Percentiles rank a stretch among this genome's conserved stretches.
phyloP scores from a whole-genome alignment of 2,888 invertebrate species.

The Drosophila neonasuta region DNA sequence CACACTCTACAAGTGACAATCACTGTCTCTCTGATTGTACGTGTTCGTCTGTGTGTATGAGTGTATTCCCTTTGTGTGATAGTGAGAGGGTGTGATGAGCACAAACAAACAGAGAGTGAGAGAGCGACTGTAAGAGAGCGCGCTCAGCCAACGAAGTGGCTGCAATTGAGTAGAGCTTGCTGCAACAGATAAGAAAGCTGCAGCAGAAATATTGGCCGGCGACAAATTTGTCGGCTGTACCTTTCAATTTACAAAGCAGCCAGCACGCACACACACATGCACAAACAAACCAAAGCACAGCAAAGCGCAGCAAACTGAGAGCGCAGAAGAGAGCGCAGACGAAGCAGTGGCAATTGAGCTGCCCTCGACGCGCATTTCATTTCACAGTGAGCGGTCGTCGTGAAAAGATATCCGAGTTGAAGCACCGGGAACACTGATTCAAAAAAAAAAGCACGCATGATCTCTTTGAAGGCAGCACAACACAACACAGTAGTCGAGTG shows the following conservation, averaged over 20 bases:
- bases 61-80: constrained; percentile 4
- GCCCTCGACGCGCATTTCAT: constrained; percentile 44
- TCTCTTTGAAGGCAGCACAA: constrained; percentile 22
- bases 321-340: neutral
- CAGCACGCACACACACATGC: neutral
- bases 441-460: constrained; percentile 31
- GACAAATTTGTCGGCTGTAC: constrained; percentile 47
- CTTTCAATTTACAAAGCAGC: neutral
- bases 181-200: neutral
- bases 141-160: constrained; percentile 27
- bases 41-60: neutral
- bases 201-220: neutral
- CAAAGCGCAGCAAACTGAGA: constrained; percentile 1
- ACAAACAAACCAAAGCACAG: constrained; percentile 38
- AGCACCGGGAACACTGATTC: neutral
- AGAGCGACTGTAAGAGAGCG: neutral
- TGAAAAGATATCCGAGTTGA: constrained; percentile 43
- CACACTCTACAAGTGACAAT: constrained; percentile 27
- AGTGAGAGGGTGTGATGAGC: constrained; percentile 6
- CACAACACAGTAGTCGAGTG: constrained; percentile 3
- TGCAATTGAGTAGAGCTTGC: neutral
- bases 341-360: constrained; percentile 24
- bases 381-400: constrained; percentile 47
- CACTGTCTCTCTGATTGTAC: constrained; percentile 6
- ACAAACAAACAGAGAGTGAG: constrained; percentile 4